Evolutionary conservation across 2,888 invertebrate genomes (phyloP), one percentile per base, ranked within the genome.

Genomic region (Drosophila testacea): DNA sequence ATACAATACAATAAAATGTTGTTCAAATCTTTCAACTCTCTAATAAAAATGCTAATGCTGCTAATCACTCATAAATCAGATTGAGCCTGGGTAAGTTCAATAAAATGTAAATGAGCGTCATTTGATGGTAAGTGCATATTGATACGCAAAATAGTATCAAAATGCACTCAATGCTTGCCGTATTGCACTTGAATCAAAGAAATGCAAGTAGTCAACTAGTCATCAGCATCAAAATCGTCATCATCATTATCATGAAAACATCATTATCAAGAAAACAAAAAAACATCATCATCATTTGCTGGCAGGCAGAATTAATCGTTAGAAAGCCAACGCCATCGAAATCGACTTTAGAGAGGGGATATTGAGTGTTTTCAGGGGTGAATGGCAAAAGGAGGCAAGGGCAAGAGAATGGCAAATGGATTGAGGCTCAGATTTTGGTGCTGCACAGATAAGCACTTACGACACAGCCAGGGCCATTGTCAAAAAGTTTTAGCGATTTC

Each of bases 401-500:
- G 2, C 22, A 22, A 22, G 22, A 44, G 60, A 50, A 48, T 60
- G 64, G 67, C 68, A 79, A 79, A 79, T 81, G 81, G 69, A 77
- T 81, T 74, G 81, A 69, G 74, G 78, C 74, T 47, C 36, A 64
- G 78, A 69, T 74, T 81, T 81, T 66, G 68, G 68, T 77, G 68
- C 74, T 62, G 71, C 68, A 74, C 48, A 81, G 79, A 79, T 79
- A 79, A 79, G 74, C 74, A 69, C 69, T 63, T 65, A 47, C 63
- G 55, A 56, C 55, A 65, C 65, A 63, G 72, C 60, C 50, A 47
- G 67, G 59, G 62, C 67, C 71, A 75, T 78, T 81, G 79, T 78
- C 81, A 81, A 79, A 78, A 81, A 79, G 71, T 79, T 79, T 81
- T 74, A 79, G 81, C 75, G 79, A 81, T 81, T 79, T 78, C 66